Conservation (phyloP, 2,888 invertebrate species). For the Diarsia mendica region DNA sequence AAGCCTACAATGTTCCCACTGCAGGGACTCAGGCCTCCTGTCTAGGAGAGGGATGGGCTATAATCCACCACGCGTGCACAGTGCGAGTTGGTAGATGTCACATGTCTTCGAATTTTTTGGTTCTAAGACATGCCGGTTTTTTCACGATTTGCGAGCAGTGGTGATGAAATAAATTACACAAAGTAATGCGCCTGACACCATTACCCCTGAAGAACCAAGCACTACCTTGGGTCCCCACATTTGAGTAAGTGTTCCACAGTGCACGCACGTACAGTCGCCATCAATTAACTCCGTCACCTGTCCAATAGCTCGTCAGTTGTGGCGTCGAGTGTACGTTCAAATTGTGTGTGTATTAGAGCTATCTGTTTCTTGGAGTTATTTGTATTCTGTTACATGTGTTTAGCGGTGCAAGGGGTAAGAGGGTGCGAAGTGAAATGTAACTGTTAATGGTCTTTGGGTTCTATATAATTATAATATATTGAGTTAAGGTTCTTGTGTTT, state of each 20-base stretch:
- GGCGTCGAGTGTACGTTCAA: constrained; percentile 23
- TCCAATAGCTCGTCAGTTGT: constrained; percentile 26
- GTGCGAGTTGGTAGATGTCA: too few species aligned
- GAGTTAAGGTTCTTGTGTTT: too few species aligned
- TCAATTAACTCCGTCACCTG: constrained; percentile 39
- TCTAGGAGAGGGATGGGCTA: too few species aligned
- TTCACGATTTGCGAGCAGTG: too few species aligned
- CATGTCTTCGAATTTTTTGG: too few species aligned
- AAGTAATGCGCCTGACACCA: too few species aligned
- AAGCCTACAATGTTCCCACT: too few species aligned
- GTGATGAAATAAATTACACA: too few species aligned
- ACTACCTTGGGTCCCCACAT: neutral
- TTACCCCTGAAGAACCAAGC: neutral
- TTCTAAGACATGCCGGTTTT: too few species aligned
- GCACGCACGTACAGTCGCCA: constrained; percentile 34
- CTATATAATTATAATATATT: too few species aligned
- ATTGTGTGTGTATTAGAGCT: constrained; percentile 32
- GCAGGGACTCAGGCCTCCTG: too few species aligned
- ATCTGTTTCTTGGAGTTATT: constrained; percentile 70
- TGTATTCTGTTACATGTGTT: constrained; percentile 61
- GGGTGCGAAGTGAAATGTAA: neutral
- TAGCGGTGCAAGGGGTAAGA: neutral
- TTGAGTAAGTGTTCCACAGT: neutral
- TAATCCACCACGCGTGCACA: too few species aligned
- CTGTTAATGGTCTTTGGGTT: neutral